These are phyloP conservation scores for Aphidius colemani DNA, from an alignment of 2,888 invertebrate genomes.

Conservation along the genomic window DNA sequence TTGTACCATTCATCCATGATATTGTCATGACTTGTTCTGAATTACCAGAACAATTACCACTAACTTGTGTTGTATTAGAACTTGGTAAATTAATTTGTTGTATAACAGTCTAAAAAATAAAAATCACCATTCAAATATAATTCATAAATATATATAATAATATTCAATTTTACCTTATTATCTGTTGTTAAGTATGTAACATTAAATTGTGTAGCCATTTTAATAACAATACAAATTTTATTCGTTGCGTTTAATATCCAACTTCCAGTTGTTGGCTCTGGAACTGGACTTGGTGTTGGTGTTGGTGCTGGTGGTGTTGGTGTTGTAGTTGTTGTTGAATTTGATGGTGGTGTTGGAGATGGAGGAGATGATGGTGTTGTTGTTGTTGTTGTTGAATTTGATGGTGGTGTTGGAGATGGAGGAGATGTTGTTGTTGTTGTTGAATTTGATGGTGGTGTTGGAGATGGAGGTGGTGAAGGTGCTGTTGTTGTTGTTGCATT, in stretches of 20 bases:
- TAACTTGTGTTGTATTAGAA: constrained; percentile 51
- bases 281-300: constrained; percentile 40
- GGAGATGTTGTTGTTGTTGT: too few relatives aligned
- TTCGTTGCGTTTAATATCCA: constrained; percentile 63
- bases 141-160: constrained; percentile 13
- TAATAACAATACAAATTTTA: constrained; percentile 68
- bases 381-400: constrained; percentile 5
- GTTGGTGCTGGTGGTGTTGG: constrained; percentile 45
- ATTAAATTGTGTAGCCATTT: constrained; percentile 71
- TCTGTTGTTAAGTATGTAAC: constrained; percentile 62
- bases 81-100: constrained; percentile 58
- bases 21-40: constrained; percentile 54
- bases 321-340: constrained; percentile 49
- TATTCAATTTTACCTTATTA: constrained; percentile 42
- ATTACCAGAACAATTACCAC: constrained; percentile 58
- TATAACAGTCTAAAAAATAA: constrained; percentile 50
- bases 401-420: background rate
- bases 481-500: too few relatives aligned
- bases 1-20: constrained; percentile 53
- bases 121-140: background rate
- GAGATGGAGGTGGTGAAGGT: background rate
- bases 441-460: too few relatives aligned
- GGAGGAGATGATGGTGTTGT: background rate
- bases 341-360: constrained; percentile 44
- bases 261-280: constrained; percentile 57